A percentile compares a stretch with the other conserved stretches of the same genome.
These are phyloP conservation scores for Mythimna lalbum DNA, from an alignment of 2,888 invertebrate genomes.

Conservation along the genomic window DNA sequence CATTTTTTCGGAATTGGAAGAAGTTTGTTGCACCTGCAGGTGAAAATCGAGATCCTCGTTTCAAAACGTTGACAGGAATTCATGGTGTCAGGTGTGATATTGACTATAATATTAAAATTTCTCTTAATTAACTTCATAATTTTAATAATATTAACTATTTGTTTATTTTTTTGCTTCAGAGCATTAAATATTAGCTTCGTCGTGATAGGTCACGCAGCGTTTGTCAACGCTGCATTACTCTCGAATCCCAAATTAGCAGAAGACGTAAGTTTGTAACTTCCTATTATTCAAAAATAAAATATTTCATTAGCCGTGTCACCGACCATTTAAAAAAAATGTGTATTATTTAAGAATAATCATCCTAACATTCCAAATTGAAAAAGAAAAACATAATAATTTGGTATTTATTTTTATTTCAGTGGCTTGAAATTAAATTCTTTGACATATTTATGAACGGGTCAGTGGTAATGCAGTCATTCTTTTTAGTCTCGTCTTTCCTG, in stretches of 20 bases:
- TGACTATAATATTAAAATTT: neutral
- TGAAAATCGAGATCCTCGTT: constrained; percentile 34
- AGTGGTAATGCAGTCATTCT: constrained; percentile 69
- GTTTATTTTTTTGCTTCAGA: constrained; percentile 21
- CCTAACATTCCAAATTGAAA: no score
- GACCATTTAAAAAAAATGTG: no score
- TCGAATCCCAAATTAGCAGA: constrained; percentile 61
- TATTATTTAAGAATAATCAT: no score
- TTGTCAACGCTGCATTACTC: constrained; percentile 1
- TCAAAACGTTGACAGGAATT: constrained; percentile 58
- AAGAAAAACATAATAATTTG: no score
- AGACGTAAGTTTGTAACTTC: constrained; percentile 55
- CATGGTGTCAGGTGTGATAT: constrained; percentile 66
- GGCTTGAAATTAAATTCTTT: rapidly evolving
- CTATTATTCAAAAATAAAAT: neutral
- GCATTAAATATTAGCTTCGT: constrained; percentile 2
- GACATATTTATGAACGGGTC: constrained; percentile 60
- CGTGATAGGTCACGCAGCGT: constrained; percentile 42
- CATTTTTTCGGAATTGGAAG: constrained; percentile 70
- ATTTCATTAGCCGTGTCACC: no score
- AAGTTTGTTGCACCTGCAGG: constrained; percentile 29
- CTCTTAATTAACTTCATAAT: neutral
- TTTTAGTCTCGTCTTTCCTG: constrained; percentile 69
- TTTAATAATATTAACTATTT: neutral
- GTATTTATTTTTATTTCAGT: constrained; percentile 36